These are phyloP conservation scores for Morelia viridis DNA, from an alignment of 2,797 vertebrate genomes.

Conservation along the genomic window DNA sequence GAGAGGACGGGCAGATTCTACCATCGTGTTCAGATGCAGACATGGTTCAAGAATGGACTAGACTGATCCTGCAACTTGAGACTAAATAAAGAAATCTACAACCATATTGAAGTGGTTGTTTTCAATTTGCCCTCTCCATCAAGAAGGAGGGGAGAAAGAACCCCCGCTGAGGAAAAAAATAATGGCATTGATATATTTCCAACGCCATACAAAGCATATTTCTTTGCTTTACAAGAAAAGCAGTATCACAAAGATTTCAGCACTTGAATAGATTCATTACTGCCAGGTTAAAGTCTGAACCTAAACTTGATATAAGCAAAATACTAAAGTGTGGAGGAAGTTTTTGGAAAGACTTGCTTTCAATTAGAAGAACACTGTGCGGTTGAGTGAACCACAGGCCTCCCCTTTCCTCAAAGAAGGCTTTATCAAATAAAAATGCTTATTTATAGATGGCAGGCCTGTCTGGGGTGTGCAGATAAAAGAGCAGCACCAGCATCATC, in stretches of 20 bases:
- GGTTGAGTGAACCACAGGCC: fast-evolving
- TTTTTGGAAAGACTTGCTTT: not conserved
- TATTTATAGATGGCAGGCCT: not conserved
- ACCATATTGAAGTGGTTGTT: not conserved
- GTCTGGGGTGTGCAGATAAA: not conserved
- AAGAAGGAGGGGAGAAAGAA: constrained; percentile 6
- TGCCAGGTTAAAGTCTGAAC: not conserved
- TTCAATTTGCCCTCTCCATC: not conserved
- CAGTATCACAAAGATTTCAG: constrained; percentile 27
- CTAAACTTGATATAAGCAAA: not conserved
- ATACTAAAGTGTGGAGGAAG: fast-evolving
- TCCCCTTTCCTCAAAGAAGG: not conserved
- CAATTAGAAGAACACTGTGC: fast-evolving
- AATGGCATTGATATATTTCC: constrained; percentile 45
- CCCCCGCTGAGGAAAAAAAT: constrained; percentile 14
- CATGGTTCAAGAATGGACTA: not conserved
- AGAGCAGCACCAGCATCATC: fast-evolving
- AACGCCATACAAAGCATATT: constrained; percentile 1
- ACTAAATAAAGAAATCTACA: not conserved
- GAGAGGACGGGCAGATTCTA: not conserved
- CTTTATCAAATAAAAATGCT: not conserved
- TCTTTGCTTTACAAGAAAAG: constrained; percentile 22
- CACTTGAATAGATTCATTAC: not conserved
- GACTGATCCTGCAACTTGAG: not conserved
- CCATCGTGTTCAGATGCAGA: not conserved